A percentile compares a stretch with the other conserved stretches of the same genome.
phyloP scores from a whole-genome alignment of 2,888 invertebrate genomes.

The Crepidodera aurea region DNA sequence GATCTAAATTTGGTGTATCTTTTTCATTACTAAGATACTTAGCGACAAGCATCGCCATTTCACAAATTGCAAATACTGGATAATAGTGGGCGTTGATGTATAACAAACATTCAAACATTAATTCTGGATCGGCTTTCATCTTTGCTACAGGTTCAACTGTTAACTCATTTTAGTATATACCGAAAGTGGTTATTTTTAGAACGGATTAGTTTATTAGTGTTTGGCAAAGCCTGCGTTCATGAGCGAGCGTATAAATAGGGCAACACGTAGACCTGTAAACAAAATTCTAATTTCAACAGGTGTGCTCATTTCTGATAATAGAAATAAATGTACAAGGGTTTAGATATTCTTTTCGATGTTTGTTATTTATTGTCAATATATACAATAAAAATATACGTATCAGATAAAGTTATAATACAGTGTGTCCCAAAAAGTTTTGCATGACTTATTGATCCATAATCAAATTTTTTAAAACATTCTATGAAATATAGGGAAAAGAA shows the following conservation, averaged over 20 bases:
- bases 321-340: too few species aligned
- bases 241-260: slow-evolving; percentile 9
- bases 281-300: too few species aligned
- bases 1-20: slow-evolving; percentile 44
- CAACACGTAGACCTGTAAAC: too few species aligned
- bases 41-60: slow-evolving; percentile 43
- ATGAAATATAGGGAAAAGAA: too few species aligned
- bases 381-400: too few species aligned
- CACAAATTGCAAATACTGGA: slow-evolving; percentile 41
- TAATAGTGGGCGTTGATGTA: slow-evolving; percentile 46
- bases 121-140: slow-evolving; percentile 45
- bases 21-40: slow-evolving; percentile 42
- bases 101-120: slow-evolving; percentile 47
- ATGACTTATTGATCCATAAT: too few species aligned
- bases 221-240: slow-evolving; percentile 3
- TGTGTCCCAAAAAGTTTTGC: too few species aligned
- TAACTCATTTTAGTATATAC: neutral
- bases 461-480: too few species aligned
- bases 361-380: too few species aligned
- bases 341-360: too few species aligned
- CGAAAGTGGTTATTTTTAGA: slow-evolving; percentile 19
- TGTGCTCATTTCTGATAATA: too few species aligned
- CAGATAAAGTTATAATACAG: too few species aligned
- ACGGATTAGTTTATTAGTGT: slow-evolving; percentile 18
- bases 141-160: slow-evolving; percentile 7